Evolutionary conservation across 1,140 invertebrate species (phyloP).

Genomic region (Sitobion miscanthi): DNA sequence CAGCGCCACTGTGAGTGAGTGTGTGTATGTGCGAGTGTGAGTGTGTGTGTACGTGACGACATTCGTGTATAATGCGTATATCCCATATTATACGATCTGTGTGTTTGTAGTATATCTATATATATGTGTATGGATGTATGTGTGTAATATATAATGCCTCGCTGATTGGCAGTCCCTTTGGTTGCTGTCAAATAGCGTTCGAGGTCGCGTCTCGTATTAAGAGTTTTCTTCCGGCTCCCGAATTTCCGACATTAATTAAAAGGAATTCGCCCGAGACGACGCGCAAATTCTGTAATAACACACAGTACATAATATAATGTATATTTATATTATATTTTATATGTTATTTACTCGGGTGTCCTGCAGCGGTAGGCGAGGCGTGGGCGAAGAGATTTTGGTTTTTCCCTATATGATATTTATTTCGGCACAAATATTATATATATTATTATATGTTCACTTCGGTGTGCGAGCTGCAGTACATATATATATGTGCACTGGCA

Average conservation of each 20-base stretch:
- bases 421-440: neutral
- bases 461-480: neutral
- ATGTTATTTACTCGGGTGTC: neutral
- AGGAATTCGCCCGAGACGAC: constrained; percentile 33
- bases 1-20: neutral
- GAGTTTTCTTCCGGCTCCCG: constrained; percentile 49
- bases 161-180: constrained; percentile 56
- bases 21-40: no score
- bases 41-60: neutral
- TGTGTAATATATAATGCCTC: constrained; percentile 30
- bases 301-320: neutral
- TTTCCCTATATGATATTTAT: neutral
- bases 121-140: neutral
- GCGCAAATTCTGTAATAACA: constrained; percentile 32
- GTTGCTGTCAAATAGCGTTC: constrained; percentile 45
- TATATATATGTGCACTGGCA: no score
- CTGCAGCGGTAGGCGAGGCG: neutral
- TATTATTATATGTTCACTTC: neutral
- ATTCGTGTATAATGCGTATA: neutral
- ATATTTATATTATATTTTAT: neutral
- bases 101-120: neutral
- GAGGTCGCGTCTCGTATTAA: constrained; percentile 42
- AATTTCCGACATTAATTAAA: constrained; percentile 51
- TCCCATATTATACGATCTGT: no score
- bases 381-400: neutral